phyloP scores from a whole-genome alignment of 2,797 vertebrate genomes.

The Setipinna tenuifilis region DNA sequence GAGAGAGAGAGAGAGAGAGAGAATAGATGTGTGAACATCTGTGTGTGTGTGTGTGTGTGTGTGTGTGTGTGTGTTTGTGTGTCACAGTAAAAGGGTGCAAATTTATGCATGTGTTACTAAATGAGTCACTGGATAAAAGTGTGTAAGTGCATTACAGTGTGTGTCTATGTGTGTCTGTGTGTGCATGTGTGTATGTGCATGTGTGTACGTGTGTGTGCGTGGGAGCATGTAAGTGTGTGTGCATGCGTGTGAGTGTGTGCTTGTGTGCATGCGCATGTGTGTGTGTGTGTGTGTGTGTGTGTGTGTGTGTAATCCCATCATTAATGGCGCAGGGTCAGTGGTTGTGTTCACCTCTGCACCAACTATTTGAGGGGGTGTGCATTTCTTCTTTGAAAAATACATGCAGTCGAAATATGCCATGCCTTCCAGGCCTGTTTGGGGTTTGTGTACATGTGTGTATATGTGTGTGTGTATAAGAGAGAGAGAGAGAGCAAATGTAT shows the following conservation, averaged over 20 bases:
- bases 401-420: not conserved
- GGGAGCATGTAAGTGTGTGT: not conserved
- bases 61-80: too few relatives aligned
- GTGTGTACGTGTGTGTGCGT: slow-evolving; percentile 1
- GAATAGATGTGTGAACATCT: too few relatives aligned
- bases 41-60: too few relatives aligned
- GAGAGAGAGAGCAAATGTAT: too few relatives aligned
- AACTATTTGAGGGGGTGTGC: slow-evolving; percentile 1
- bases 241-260: not conserved
- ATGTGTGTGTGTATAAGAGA: not conserved
- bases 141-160: too few relatives aligned
- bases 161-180: too few relatives aligned
- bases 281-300: slow-evolving; percentile 34
- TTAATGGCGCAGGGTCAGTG: not conserved
- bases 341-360: not conserved
- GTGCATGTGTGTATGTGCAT: not conserved
- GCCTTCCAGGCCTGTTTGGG: not conserved
- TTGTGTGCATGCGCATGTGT: slow-evolving; percentile 23
- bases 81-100: too few relatives aligned
- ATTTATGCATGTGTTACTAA: too few relatives aligned
- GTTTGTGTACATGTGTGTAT: slow-evolving; percentile 15
- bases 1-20: too few relatives aligned
- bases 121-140: too few relatives aligned
- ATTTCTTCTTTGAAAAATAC: not conserved
- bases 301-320: not conserved